Percentiles rank a stretch among this genome's conserved stretches.
phyloP scores from a whole-genome alignment of 2,113 vertebrate genomes.

The Halichoeres trimaculatus region DNA sequence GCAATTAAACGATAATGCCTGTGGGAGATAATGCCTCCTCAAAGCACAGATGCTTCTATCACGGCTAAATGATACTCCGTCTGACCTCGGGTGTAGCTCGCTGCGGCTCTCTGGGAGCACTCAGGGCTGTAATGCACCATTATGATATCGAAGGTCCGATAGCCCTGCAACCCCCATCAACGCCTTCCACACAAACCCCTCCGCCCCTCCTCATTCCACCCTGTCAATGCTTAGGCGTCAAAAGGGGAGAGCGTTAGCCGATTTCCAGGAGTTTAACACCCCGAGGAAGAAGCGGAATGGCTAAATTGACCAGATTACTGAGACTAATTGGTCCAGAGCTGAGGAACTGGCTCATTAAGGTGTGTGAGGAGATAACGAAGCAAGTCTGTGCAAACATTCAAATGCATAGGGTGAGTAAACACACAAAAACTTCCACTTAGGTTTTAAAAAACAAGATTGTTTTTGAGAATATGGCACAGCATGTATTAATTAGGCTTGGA shows the following conservation, averaged over 20 bases:
- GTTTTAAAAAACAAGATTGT: background rate
- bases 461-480: conserved; percentile 6
- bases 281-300: conserved; percentile 40
- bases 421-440: conserved; percentile 7
- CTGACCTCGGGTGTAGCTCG: conserved; percentile 69
- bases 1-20: conserved; percentile 74
- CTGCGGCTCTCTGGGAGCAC: conserved; percentile 52
- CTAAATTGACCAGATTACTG: conserved; percentile 72
- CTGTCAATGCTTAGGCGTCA: conserved; percentile 9
- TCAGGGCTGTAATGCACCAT: conserved; percentile 72
- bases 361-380: conserved; percentile 58
- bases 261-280: conserved; percentile 54
- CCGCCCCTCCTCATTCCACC: background rate
- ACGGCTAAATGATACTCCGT: conserved; percentile 62
- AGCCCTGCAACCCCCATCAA: conserved; percentile 12
- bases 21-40: conserved; percentile 51
- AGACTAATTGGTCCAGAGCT: conserved; percentile 71
- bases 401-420: conserved; percentile 13
- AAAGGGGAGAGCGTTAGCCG: conserved; percentile 24
- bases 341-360: conserved; percentile 63
- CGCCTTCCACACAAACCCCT: conserved; percentile 17
- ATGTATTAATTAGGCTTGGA: conserved; percentile 14
- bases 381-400: conserved; percentile 17
- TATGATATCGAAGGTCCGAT: conserved; percentile 69
- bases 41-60: conserved; percentile 67